phyloP scores from a whole-genome alignment of 1,140 invertebrate species.

The Palaemon carinicauda region DNA sequence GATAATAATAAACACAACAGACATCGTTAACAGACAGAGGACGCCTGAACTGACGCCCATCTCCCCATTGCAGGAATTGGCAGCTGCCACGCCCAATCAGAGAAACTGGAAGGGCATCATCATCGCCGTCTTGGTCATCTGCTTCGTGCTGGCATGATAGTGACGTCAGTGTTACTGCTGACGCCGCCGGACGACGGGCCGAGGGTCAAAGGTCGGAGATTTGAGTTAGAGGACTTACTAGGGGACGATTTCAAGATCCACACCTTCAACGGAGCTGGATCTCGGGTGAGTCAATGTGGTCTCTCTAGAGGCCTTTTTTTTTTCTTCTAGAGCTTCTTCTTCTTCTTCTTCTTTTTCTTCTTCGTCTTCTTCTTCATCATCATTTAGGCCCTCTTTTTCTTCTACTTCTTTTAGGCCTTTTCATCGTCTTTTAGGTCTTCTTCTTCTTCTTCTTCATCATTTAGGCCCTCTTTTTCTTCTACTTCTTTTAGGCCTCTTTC shows the following conservation, averaged over 20 bases:
- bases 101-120: slow-evolving; percentile 90
- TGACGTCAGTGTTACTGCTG: slow-evolving; percentile 86
- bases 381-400: too few species aligned
- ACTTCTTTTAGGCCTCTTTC: too few species aligned
- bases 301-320: too few species aligned
- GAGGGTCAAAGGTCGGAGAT: slow-evolving; percentile 72
- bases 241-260: slow-evolving; percentile 73
- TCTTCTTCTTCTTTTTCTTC: too few species aligned
- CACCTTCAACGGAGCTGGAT: slow-evolving; percentile 82
- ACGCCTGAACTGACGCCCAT: background rate
- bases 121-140: slow-evolving; percentile 87
- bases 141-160: slow-evolving; percentile 84
- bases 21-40: background rate
- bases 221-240: slow-evolving; percentile 63
- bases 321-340: too few species aligned
- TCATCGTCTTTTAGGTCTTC: too few species aligned
- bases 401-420: too few species aligned
- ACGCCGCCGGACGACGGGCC: slow-evolving; percentile 80
- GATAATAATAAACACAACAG: background rate
- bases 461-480: too few species aligned
- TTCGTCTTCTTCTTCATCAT: too few species aligned
- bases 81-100: slow-evolving; percentile 78
- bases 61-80: slow-evolving; percentile 74
- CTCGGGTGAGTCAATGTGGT: too few species aligned
- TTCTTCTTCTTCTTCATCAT: too few species aligned